These are phyloP conservation scores for Theocolax elegans DNA, from an alignment of 1,140 invertebrate species.

Conservation along the genomic window DNA sequence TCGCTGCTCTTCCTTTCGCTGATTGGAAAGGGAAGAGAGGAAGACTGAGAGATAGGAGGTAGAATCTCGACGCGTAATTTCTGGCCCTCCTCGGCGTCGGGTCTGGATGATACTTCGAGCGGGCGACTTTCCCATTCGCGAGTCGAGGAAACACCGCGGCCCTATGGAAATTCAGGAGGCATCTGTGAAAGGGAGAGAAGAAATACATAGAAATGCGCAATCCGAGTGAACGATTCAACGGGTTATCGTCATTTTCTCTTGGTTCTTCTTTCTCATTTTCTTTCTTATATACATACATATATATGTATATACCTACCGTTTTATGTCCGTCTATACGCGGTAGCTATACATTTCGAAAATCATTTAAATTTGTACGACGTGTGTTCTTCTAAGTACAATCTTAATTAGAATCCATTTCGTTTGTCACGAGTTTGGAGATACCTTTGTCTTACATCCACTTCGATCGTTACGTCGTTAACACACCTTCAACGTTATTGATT, in stretches of 20 bases:
- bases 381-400: no score
- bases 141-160: background rate
- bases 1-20: background rate
- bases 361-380: no score
- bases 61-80: background rate
- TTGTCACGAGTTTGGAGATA: no score
- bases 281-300: background rate
- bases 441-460: no score
- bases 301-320: background rate
- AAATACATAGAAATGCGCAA: background rate
- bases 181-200: background rate
- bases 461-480: no score
- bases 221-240: background rate
- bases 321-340: no score
- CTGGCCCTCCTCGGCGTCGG: background rate
- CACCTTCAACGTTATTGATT: no score
- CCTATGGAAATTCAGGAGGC: constrained; percentile 8
- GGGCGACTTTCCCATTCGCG: background rate
- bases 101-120: no score
- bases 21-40: constrained; percentile 31
- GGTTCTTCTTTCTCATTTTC: background rate
- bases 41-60: background rate
- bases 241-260: background rate
- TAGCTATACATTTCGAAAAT: no score
- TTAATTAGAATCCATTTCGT: background rate